These are phyloP conservation scores for Cygnus olor DNA, from an alignment of 2,797 vertebrate genomes.

Conservation along the genomic window DNA sequence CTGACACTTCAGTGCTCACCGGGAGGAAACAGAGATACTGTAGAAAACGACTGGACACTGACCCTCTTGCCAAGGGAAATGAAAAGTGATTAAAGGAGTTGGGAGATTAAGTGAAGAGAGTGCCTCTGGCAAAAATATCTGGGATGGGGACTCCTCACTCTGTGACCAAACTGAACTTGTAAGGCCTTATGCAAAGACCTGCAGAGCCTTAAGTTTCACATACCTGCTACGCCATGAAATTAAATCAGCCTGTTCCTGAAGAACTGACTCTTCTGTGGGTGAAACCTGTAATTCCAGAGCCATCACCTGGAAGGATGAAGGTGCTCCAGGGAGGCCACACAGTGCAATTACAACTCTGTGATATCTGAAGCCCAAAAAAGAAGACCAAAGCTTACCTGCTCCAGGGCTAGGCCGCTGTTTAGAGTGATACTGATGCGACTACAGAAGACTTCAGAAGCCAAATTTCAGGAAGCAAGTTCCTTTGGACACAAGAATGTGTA, in stretches of 20 bases:
- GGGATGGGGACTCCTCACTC: not conserved
- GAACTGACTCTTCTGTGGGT: not conserved
- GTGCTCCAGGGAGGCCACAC: not conserved
- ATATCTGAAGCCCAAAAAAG: not conserved
- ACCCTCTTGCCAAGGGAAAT: not conserved
- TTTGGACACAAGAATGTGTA: not conserved
- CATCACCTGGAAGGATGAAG: not conserved
- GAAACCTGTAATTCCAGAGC: conserved; percentile 1
- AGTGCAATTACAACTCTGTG: not conserved
- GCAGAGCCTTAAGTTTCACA: not conserved
- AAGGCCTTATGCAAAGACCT: not conserved
- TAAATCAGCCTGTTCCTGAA: not conserved
- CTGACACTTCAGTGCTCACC: not conserved
- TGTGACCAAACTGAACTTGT: not conserved
- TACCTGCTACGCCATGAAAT: not conserved
- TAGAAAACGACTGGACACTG: not conserved
- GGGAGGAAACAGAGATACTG: not conserved
- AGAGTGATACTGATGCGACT: not conserved
- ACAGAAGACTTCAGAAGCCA: not conserved
- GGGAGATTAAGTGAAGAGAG: not conserved
- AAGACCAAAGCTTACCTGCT: not conserved
- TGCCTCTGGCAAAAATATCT: not conserved
- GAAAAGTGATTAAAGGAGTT: not conserved
- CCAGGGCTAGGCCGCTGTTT: not conserved
- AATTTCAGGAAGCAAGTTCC: not conserved